phyloP scores from a whole-genome alignment of 2,113 vertebrate species.

The Pantherophis guttatus region DNA sequence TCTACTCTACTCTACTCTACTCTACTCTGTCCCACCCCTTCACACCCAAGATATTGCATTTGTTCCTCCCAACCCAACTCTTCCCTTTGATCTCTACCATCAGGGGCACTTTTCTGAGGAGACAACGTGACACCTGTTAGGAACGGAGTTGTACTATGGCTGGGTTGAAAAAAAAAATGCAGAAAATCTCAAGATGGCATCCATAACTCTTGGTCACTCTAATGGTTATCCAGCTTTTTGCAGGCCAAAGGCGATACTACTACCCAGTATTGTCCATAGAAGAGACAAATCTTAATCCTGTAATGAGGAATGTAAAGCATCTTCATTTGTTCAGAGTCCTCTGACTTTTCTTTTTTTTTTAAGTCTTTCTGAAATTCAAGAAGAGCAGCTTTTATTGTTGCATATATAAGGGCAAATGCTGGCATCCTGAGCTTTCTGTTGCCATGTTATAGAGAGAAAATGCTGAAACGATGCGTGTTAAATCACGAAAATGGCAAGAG shows the following conservation, averaged over 20 bases:
- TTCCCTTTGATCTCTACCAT: background rate
- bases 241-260: background rate
- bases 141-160: background rate
- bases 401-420: background rate
- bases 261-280: background rate
- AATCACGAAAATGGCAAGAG: background rate
- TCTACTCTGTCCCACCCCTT: background rate
- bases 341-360: background rate
- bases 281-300: background rate
- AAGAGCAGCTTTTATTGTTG: background rate
- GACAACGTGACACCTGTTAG: background rate
- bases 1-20: background rate
- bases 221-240: background rate
- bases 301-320: background rate
- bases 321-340: background rate
- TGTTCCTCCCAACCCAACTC: background rate
- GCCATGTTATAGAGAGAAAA: background rate
- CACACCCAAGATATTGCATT: background rate
- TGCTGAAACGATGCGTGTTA: background rate
- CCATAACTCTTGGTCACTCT: background rate
- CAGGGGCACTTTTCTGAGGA: background rate
- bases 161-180: background rate
- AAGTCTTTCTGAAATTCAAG: background rate
- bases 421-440: background rate
- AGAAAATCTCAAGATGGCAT: background rate